phyloP scores from a whole-genome alignment of 2,797 vertebrate species.

The Pogoniulus pusillus region DNA sequence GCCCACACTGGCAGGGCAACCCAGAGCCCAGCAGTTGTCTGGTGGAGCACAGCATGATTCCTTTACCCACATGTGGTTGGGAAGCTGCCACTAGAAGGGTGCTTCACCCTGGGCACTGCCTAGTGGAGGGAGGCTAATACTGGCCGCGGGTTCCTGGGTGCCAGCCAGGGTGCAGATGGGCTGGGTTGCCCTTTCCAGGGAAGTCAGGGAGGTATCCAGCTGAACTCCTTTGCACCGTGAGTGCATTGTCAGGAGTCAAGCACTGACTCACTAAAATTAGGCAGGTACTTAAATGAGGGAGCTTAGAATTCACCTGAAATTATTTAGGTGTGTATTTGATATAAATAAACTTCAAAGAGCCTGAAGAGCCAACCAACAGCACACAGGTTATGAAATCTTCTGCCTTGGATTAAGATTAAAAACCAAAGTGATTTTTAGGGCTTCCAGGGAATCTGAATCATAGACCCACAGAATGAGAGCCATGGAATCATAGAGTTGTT shows the following conservation, averaged over 20 bases:
- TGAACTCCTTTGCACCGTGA: not conserved
- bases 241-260: not conserved
- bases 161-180: not conserved
- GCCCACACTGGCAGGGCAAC: not conserved
- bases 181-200: not conserved
- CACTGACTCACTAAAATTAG: not conserved
- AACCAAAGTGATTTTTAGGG: not conserved
- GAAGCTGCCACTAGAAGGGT: not conserved
- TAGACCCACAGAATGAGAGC: too few species aligned
- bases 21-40: not conserved
- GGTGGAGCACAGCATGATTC: not conserved
- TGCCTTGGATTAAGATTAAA: not conserved
- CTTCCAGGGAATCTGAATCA: not conserved
- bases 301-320: slow-evolving; percentile 17
- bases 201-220: not conserved
- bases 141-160: accelerated
- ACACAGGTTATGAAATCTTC: not conserved
- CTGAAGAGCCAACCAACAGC: not conserved
- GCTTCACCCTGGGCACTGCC: not conserved
- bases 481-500: too few species aligned
- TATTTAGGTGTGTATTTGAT: not conserved
- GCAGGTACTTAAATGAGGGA: not conserved
- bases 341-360: slow-evolving; percentile 48
- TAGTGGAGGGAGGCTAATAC: not conserved
- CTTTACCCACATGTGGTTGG: accelerated